These are phyloP conservation scores for Caenorhabditis sp. DNA, from an alignment of 2,888 invertebrate genomes.

Conservation along the genomic window DNA sequence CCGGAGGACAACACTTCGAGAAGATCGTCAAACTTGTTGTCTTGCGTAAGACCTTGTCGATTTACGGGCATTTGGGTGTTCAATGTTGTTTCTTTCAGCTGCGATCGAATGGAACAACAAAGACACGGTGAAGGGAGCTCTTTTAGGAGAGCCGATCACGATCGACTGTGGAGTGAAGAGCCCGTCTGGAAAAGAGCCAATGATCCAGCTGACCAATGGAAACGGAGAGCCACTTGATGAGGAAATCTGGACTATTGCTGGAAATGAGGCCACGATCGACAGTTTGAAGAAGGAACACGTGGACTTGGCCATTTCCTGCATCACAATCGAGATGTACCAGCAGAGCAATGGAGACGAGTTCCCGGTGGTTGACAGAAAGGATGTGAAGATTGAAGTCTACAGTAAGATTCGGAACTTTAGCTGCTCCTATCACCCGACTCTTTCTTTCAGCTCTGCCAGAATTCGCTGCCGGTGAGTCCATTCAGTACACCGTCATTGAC, in stretches of 20 bases:
- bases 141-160: constrained; percentile 72
- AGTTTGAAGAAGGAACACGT: constrained; percentile 66
- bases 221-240: constrained; percentile 70
- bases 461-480: constrained; percentile 61
- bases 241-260: constrained; percentile 63
- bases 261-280: constrained; percentile 70
- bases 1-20: constrained; percentile 60
- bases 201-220: constrained; percentile 69
- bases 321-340: constrained; percentile 58
- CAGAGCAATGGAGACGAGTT: constrained; percentile 49
- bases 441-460: constrained; percentile 66
- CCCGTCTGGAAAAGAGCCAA: constrained; percentile 55
- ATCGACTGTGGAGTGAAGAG: constrained; percentile 71
- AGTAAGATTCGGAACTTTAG: constrained; percentile 52
- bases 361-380: constrained; percentile 64
- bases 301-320: constrained; percentile 58
- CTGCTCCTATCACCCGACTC: neutral
- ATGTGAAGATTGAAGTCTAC: constrained; percentile 70
- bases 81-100: constrained; percentile 38
- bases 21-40: constrained; percentile 61
- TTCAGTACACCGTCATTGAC: constrained; percentile 68
- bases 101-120: constrained; percentile 71
- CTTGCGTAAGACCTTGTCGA: constrained; percentile 49
- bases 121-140: constrained; percentile 64
- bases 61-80: neutral